Percentiles rank a stretch among this genome's conserved stretches.
Conservation (phyloP, 2,888 invertebrate species). For the Fragum sueziense region DNA sequence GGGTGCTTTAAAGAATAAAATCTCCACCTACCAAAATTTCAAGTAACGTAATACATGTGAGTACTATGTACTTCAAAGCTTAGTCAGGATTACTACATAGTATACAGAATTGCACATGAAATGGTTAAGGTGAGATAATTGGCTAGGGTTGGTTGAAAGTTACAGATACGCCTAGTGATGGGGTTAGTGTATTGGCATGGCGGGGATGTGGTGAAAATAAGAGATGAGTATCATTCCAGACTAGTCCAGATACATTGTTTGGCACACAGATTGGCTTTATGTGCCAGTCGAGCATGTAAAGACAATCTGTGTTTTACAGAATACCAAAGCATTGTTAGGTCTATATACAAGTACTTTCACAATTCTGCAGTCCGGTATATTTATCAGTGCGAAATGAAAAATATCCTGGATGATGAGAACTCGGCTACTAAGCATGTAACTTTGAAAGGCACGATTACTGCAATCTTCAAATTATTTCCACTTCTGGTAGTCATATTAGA, state of each 20-base stretch:
- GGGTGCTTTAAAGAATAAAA: too few species aligned
- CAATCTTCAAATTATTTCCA: conserved; percentile 32
- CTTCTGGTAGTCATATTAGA: conserved; percentile 27
- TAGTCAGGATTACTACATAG: too few species aligned
- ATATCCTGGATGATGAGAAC: conserved; percentile 3
- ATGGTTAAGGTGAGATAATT: not conserved
- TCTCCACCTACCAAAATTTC: too few species aligned
- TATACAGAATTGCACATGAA: too few species aligned
- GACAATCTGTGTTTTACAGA: conserved; percentile 29
- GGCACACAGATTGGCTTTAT: conserved; percentile 32
- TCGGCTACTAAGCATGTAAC: conserved; percentile 17
- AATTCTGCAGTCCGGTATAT: conserved; percentile 44
- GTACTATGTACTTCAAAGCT: too few species aligned
- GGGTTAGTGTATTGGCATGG: conserved; percentile 42
- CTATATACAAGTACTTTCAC: conserved; percentile 37
- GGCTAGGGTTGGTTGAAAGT: conserved; percentile 36
- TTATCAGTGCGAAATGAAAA: conserved; percentile 23
- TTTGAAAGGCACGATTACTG: conserved; percentile 26
- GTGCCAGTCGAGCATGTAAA: conserved; percentile 18
- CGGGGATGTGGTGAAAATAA: conserved; percentile 9
- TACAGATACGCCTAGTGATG: conserved; percentile 47
- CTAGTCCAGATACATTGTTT: conserved; percentile 44
- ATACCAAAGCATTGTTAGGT: conserved; percentile 32
- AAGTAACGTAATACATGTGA: too few species aligned
- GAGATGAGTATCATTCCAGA: conserved; percentile 14